Percentiles rank a stretch among this genome's conserved stretches.
These are phyloP conservation scores for Stenchaetothrips biformis DNA, from an alignment of 2,888 invertebrate genomes.

Conservation along the genomic window DNA sequence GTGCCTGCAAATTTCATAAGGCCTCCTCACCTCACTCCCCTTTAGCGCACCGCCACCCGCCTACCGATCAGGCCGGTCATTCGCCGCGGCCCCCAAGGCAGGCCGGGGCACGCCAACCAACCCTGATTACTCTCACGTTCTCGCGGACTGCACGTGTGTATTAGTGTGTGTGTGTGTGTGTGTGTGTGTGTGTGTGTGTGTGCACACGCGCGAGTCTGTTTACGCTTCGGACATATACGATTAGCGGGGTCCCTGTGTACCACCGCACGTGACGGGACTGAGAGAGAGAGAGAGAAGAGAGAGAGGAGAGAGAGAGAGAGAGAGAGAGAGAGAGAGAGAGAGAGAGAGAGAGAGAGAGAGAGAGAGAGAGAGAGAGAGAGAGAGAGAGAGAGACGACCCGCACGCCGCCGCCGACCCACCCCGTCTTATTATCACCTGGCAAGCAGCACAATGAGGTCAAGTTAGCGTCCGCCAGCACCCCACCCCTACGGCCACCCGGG, in stretches of 20 bases:
- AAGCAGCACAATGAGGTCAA: constrained; percentile 10
- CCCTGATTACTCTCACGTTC: not conserved
- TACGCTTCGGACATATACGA: not conserved
- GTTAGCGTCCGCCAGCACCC: not conserved
- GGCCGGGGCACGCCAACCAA: too few species aligned
- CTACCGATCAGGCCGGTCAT: too few species aligned
- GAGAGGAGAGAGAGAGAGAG: not conserved
- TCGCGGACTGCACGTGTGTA: not conserved
- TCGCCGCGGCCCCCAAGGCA: too few species aligned
- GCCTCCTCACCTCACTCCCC: too few species aligned
- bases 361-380: not conserved
- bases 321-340: not conserved
- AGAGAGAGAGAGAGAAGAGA: not conserved
- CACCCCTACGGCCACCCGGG: not conserved
- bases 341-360: constrained; percentile 1
- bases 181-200: not conserved
- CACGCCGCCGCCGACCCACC: not conserved
- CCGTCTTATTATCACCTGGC: constrained; percentile 18
- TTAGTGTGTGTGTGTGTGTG: not conserved
- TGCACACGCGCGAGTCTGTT: not conserved
- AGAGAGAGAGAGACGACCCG: not conserved
- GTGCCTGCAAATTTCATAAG: too few species aligned
- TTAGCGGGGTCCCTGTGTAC: not conserved
- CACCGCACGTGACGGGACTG: constrained; percentile 4
- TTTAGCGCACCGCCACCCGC: too few species aligned